Base-by-base conservation (phyloP, 92 coral and sea anemone species). In the Porites lobata region DNA sequence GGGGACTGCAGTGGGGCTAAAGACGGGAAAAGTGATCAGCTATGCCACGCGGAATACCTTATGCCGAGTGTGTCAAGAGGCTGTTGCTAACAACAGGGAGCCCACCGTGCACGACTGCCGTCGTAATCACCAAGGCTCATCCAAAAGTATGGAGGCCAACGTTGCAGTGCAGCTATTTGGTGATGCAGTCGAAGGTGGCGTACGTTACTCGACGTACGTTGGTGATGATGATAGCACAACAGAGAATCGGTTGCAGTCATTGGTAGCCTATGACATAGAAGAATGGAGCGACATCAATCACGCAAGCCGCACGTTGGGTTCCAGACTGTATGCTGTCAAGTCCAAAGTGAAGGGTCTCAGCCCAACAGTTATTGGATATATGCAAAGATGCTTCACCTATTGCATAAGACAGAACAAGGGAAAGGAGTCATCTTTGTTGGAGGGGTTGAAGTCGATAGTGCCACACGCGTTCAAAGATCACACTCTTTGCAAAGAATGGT, bases 401-500 rank as follows among this genome's bases (percentile, higher is more conserved):
- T 77, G 84, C 43, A 76, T 91, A 8, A 32, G 70, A 7, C 89
- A 91, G 82, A 91, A 91, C 72, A 71, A 76, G 53, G 89, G 89
- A 0, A 10, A 91, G 14, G 72, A 77, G 54, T 10, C 69, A 4
- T 56, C 75, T 21, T 32, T 88, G 20, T 14, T 29, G 51, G 72
- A 70, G 66, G 77, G 79, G 18, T 9, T 82, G 51, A 9, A 21
- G 54, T 43, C 75, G 24, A 81, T 88, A 69, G 76, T 89, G 21
- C 92, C 92, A 6, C 89, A 89, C n/a, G 89, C 92, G 10, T 83
- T 89, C 57, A 85, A 89, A 20, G 85, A 83, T 0, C 92, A 83
- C 65, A 61, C 56, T 32, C 21, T 65, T 17, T 89, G 92, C 66
- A 75, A 81, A 22, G 78, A 66, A 15, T 89, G 92, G 92, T 89